Evolutionary conservation across 2,888 invertebrate species (phyloP).

Genomic region (Rosalia funebris): DNA sequence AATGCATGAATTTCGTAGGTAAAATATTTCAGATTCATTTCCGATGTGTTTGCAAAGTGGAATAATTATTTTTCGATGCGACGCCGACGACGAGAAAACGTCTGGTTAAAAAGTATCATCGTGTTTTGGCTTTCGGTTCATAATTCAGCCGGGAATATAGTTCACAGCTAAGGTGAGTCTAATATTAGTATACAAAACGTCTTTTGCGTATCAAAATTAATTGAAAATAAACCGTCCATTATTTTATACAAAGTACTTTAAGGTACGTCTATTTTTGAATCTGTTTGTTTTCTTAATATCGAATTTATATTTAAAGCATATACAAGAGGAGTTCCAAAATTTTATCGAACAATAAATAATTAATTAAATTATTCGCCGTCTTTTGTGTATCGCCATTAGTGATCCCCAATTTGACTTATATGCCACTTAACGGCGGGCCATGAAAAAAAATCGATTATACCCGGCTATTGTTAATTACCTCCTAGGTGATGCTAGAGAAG

Average conservation of each 20-base stretch:
- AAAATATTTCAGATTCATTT: neutral
- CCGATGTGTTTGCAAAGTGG: neutral
- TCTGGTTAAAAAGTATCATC: neutral
- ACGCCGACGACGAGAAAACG: too few species aligned
- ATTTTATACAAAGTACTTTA: conserved; percentile 1
- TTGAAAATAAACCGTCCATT: conserved; percentile 6
- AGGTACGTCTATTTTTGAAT: neutral
- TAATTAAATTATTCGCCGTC: neutral
- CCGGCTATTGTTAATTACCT: conserved; percentile 46
- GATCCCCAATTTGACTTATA: conserved; percentile 27
- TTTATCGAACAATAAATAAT: neutral
- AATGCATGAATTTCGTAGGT: neutral
- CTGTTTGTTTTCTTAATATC: neutral
- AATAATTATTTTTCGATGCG: neutral
- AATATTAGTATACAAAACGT: conserved; percentile 6
- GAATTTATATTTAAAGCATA: neutral
- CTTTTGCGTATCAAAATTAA: conserved; percentile 1
- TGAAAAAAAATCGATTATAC: conserved; percentile 43
- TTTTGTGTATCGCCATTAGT: neutral
- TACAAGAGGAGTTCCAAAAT: neutral
- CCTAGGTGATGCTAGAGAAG: conserved; percentile 48
- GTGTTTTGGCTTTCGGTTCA: neutral
- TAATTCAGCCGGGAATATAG: neutral
- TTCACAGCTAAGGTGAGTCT: neutral
- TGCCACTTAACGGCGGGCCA: conserved; percentile 38